A percentile compares a stretch with the other conserved stretches of the same genome.
Conservation (phyloP, 2,888 invertebrate genomes). For the Drosophila koepferae region DNA sequence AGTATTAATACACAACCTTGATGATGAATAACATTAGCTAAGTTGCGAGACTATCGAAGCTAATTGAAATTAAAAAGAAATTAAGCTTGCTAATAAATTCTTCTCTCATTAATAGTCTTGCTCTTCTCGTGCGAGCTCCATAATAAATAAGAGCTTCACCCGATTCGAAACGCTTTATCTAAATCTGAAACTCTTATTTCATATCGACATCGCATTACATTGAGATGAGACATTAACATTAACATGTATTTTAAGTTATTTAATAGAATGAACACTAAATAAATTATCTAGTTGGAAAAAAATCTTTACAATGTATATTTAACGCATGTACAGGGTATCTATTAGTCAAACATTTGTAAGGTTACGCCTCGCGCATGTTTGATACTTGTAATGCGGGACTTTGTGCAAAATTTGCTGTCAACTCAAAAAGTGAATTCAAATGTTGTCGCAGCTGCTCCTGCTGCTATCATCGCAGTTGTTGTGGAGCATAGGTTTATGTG, state of each 20-base stretch:
- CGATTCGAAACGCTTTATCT: no score
- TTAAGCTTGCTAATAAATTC: no score
- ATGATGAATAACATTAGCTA: no score
- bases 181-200: no score
- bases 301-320: neutral
- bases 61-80: no score
- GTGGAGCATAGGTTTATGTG: slow-evolving; percentile 7
- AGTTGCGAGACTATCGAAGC: no score
- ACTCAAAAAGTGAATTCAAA: slow-evolving; percentile 39
- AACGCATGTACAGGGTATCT: slow-evolving; percentile 5
- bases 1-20: no score
- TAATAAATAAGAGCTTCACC: no score
- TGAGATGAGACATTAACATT: neutral
- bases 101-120: no score
- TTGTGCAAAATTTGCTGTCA: slow-evolving; percentile 34
- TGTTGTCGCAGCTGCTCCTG: slow-evolving; percentile 57
- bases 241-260: neutral
- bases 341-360: neutral
- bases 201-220: neutral
- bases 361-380: neutral
- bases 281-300: no score
- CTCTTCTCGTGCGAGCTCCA: no score
- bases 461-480: slow-evolving; percentile 23
- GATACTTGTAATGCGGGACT: slow-evolving; percentile 15
- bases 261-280: no score